Conservation (phyloP, 2,888 invertebrate species). For the Chirona hameri region DNA sequence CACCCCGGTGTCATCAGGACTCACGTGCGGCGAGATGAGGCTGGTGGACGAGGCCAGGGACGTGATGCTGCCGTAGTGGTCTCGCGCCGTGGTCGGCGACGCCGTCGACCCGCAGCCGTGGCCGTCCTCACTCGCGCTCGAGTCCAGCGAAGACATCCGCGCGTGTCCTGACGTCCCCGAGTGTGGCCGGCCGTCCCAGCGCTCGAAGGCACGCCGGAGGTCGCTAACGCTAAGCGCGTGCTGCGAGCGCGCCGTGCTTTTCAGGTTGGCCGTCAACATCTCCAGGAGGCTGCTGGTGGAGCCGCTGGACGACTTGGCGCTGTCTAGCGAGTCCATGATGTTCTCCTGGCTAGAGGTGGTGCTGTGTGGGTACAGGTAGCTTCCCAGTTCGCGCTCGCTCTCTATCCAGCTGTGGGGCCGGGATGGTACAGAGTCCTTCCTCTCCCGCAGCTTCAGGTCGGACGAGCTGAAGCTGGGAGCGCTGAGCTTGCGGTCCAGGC, state of each 20-base stretch:
- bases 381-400: slow-evolving; percentile 35
- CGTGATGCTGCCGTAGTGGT: slow-evolving; percentile 57
- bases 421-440: slow-evolving; percentile 35
- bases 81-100: slow-evolving; percentile 43
- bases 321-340: slow-evolving; percentile 3
- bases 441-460: not conserved
- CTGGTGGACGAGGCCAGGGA: slow-evolving; percentile 57
- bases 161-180: slow-evolving; percentile 45
- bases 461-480: not conserved
- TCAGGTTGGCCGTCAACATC: slow-evolving; percentile 29
- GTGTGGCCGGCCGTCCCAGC: slow-evolving; percentile 44
- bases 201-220: slow-evolving; percentile 58
- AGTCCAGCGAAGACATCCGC: slow-evolving; percentile 55
- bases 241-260: slow-evolving; percentile 10
- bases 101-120: slow-evolving; percentile 33
- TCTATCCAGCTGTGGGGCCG: slow-evolving; percentile 41
- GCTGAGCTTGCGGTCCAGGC: not conserved
- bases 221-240: slow-evolving; percentile 54
- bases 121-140: slow-evolving; percentile 52
- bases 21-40: slow-evolving; percentile 55
- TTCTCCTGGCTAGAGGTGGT: slow-evolving; percentile 8
- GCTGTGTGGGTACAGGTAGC: not conserved
- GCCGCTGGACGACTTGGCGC: slow-evolving; percentile 22
- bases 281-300: slow-evolving; percentile 28
- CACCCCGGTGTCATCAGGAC: not conserved